Evolutionary conservation across 2,797 vertebrate genomes (phyloP).

Genomic region (Neosalanx taihuensis): DNA sequence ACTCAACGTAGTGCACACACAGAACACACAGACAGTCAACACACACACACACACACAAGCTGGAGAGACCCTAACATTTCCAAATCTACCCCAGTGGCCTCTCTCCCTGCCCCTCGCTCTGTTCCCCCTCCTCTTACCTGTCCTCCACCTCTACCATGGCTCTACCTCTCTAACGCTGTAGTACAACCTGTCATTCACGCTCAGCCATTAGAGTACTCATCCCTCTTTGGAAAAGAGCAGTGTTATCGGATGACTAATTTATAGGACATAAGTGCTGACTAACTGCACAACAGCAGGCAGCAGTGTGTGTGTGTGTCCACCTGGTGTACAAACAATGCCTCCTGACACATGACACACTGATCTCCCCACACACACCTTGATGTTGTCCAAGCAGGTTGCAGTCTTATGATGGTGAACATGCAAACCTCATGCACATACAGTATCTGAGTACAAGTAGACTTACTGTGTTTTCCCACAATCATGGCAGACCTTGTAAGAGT

Average conservation of each 20-base stretch:
- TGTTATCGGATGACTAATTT: neutral
- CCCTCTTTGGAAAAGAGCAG: neutral
- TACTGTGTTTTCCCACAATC: neutral
- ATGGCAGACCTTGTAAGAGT: too few relatives aligned
- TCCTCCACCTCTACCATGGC: neutral
- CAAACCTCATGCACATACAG: neutral
- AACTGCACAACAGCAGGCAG: conserved; percentile 5
- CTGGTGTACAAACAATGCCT: conserved; percentile 18
- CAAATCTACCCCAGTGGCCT: neutral
- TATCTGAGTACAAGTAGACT: neutral
- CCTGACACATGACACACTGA: neutral
- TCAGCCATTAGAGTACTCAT: neutral
- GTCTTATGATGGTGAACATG: neutral
- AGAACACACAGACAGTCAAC: conserved; percentile 3
- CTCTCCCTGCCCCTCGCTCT: neutral
- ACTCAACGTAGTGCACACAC: neutral
- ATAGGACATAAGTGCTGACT: neutral
- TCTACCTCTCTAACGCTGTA: neutral
- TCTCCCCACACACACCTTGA: neutral
- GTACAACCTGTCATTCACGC: neutral
- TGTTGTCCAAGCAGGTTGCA: neutral
- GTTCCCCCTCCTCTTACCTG: neutral
- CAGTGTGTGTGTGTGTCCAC: conserved; percentile 55
- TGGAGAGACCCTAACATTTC: neutral
- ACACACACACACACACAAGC: neutral